Evolutionary conservation across 2,888 invertebrate species (phyloP).

Genomic region (Thysanoteuthis rhombus): DNA sequence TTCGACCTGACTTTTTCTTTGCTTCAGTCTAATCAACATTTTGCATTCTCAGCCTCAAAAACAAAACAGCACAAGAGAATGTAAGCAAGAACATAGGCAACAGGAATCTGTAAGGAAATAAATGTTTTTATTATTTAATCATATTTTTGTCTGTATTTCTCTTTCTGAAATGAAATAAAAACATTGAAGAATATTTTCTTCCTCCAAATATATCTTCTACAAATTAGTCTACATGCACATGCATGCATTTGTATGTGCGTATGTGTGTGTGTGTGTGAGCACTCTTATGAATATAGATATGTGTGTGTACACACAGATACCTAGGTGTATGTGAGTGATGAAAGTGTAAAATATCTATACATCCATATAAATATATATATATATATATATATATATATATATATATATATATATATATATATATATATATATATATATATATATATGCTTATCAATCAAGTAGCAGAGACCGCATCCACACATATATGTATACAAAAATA

Average conservation of each 20-base stretch:
- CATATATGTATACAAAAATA: no score
- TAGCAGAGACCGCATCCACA: no score
- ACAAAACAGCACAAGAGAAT: not conserved
- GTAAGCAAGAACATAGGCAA: not conserved
- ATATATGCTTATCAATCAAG: no score
- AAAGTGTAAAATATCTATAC: no score
- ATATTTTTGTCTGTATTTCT: not conserved
- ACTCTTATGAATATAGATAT: not conserved
- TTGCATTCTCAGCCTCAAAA: not conserved
- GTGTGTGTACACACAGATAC: not conserved
- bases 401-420: no score
- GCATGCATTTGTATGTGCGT: no score
- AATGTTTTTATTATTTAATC: conserved; percentile 12
- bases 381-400: no score
- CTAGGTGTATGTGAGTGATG: no score
- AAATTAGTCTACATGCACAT: not conserved
- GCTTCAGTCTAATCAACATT: not conserved
- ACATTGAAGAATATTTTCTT: not conserved
- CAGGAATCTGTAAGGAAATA: not conserved
- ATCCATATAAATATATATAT: no score
- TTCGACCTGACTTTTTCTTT: not conserved
- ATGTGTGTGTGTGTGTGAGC: no score
- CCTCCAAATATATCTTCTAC: not conserved
- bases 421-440: no score
- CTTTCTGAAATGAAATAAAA: not conserved